Conservation (phyloP, 2,797 vertebrate species). For the Lacerta bilineata region DNA sequence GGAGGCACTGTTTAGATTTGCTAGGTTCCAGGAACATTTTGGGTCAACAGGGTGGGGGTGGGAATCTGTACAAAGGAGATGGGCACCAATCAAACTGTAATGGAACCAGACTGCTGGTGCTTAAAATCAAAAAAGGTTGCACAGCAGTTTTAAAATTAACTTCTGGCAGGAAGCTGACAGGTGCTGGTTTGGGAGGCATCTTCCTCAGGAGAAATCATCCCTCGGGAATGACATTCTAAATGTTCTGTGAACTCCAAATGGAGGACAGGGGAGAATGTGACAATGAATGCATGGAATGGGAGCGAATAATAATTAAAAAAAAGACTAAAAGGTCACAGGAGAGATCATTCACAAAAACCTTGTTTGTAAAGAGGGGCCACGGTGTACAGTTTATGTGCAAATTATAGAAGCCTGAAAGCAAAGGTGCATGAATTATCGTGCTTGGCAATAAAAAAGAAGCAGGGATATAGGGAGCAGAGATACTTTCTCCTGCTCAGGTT, state of each 20-base stretch:
- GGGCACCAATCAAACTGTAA: background rate
- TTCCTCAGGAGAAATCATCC: background rate
- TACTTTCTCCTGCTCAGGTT: too few relatives aligned
- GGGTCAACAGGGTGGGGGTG: background rate
- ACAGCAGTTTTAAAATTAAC: conserved; percentile 6
- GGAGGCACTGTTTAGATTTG: background rate
- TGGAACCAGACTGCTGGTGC: conserved; percentile 3
- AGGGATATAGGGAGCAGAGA: too few relatives aligned
- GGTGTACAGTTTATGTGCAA: background rate
- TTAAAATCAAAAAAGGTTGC: background rate
- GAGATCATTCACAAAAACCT: background rate
- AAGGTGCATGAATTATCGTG: background rate
- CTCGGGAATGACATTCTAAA: conserved; percentile 9
- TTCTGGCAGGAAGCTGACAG: conserved; percentile 4
- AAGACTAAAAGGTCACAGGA: background rate
- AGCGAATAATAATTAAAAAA: background rate
- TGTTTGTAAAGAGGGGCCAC: background rate
- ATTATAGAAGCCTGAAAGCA: background rate
- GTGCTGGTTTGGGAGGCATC: background rate
- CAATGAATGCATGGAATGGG: background rate
- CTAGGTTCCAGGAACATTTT: background rate
- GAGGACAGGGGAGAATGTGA: background rate
- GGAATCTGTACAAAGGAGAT: background rate
- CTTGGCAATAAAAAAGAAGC: background rate
- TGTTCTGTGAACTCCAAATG: background rate